phyloP scores from a whole-genome alignment of 2,113 vertebrate genomes.

The Reinhardtius hippoglossoides region DNA sequence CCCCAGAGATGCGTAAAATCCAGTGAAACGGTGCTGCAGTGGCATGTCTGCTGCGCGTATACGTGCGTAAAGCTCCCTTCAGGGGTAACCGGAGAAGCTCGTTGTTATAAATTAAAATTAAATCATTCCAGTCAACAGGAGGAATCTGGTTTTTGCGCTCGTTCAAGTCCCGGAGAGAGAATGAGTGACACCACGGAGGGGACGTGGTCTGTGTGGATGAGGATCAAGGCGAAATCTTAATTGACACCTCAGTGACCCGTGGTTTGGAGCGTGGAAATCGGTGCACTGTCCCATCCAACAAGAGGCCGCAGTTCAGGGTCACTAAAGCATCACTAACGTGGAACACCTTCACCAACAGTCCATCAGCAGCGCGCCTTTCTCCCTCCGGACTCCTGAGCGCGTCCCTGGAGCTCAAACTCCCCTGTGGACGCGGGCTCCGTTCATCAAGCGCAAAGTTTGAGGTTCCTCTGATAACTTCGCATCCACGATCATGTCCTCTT shows the following conservation, averaged over 20 bases:
- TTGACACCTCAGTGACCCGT: conserved; percentile 41
- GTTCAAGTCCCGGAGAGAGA: not conserved
- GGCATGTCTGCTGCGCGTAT: conserved; percentile 40
- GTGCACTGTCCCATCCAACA: conserved; percentile 66
- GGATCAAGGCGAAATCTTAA: not conserved
- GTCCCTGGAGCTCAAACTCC: conserved; percentile 36
- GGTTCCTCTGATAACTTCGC: not conserved
- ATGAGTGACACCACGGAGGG: not conserved
- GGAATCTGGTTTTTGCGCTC: not conserved
- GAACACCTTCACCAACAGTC: conserved; percentile 44
- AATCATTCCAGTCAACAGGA: not conserved
- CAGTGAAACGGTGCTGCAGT: conserved; percentile 34
- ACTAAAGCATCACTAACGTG: conserved; percentile 51
- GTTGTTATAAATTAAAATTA: not conserved
- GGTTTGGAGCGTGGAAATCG: conserved; percentile 16
- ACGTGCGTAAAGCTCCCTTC: not conserved
- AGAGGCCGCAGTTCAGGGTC: conserved; percentile 21
- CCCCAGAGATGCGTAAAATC: conserved; percentile 62
- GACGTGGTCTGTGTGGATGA: not conserved
- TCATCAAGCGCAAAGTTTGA: conserved; percentile 31
- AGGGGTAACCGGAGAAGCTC: not conserved
- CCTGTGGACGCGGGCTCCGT: conserved; percentile 4
- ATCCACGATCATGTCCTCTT: conserved; percentile 16
- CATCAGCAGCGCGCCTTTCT: conserved; percentile 12
- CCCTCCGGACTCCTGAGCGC: conserved; percentile 31